phyloP scores from a whole-genome alignment of 2,113 vertebrate genomes.

The Plotosus lineatus region DNA sequence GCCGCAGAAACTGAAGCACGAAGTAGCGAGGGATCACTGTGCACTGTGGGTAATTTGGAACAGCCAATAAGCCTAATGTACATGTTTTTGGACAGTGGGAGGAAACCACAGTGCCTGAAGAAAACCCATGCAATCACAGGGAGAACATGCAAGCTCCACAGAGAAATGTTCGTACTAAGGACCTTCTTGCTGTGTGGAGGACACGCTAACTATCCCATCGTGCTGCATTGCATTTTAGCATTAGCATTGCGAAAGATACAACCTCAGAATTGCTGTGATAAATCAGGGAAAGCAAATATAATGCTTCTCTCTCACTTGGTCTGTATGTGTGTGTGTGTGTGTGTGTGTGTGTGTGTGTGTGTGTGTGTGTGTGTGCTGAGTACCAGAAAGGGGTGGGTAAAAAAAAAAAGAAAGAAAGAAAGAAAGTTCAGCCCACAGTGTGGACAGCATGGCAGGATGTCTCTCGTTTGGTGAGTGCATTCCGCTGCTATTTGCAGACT shows the following conservation, averaged over 20 bases:
- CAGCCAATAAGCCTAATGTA: no score
- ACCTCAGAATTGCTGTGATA: background rate
- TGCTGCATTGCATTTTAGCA: no score
- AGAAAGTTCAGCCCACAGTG: background rate
- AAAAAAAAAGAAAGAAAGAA: background rate
- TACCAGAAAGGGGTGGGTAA: background rate
- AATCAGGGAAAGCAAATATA: background rate
- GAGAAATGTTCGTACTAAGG: no score
- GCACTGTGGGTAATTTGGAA: no score
- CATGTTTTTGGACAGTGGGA: no score
- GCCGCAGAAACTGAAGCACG: no score
- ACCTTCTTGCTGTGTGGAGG: no score
- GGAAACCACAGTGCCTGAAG: no score
- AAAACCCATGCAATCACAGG: no score
- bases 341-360: constrained; percentile 27
- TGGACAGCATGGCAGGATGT: constrained; percentile 13
- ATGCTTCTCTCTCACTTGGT: background rate
- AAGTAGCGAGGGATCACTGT: no score
- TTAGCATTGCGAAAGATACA: background rate
- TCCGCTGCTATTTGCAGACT: constrained; percentile 43
- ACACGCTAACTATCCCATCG: no score
- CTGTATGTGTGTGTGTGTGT: constrained; percentile 7
- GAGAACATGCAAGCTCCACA: no score
- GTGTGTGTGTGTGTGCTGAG: background rate
- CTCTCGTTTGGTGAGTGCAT: constrained; percentile 5